Evolutionary conservation across 1,140 invertebrate genomes (phyloP), one percentile per base, ranked within the genome.

Genomic region (Anadara kagoshimensis): DNA sequence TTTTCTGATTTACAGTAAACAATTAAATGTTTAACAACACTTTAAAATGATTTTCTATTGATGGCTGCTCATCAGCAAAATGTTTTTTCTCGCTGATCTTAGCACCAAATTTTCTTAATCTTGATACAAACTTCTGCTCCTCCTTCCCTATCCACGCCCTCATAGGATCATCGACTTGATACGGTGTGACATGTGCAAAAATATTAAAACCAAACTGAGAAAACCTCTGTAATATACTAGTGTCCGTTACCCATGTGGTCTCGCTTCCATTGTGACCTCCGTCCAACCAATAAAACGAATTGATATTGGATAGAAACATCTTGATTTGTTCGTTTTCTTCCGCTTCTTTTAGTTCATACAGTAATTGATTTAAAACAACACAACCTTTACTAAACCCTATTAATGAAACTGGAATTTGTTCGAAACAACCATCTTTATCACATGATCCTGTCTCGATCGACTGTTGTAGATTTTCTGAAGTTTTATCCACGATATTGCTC

Each of bases 361-460:
- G 91, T 76, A 97, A 91, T 90, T 97, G 95, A 91, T 97, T 97
- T 67, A 97, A 91, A 65, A 97, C 95, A 54, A 96, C 94, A 89
- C 95, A 96, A 51, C 96, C 96, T 91, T 97, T 97, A 87, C 95
- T 97, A 87, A 97, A 97, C 1, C 94, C 96, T 75, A 96, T 53
- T 12, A 87, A 26, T 53, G 62, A 53, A 1, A 86, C 58, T 26
- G 78, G 64, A 49, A 26, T 64, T 22, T 24, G 16, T 58, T 20
- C 11, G 1, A 14, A 22, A 43, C 43, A 71, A 22, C 62, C 44
- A 16, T 53, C 44, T n/a, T 29, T 51, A 54, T 76, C 54, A 64
- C 62, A 64, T 10, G 29, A 18, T 3, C n/a, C 47, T 11, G 47
- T 49, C 8, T 53, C 11, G 5, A n/a, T 18, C 2, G 29, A 16